Evolutionary conservation across 2,888 invertebrate genomes (phyloP).

Genomic region (Lochmaea crataegi): DNA sequence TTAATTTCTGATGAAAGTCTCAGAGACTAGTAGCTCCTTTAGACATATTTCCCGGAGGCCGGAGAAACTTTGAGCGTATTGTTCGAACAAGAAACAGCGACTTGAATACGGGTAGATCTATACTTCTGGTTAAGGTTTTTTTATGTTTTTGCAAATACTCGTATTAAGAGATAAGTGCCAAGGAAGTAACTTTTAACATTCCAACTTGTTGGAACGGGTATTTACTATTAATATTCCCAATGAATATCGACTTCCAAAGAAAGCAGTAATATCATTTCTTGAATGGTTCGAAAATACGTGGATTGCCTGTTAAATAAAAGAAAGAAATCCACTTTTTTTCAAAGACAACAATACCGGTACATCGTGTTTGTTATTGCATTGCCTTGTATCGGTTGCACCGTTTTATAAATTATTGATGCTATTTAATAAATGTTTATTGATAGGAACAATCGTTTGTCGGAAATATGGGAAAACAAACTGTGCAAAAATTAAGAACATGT

Average conservation of each 20-base stretch:
- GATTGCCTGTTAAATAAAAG: background rate
- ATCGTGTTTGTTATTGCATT: constrained; percentile 8
- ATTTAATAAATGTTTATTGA: background rate
- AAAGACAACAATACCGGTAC: constrained; percentile 6
- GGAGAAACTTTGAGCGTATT: too few relatives aligned
- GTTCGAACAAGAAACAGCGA: too few relatives aligned
- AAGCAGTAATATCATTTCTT: background rate
- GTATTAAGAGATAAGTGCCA: background rate
- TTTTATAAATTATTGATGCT: constrained; percentile 11
- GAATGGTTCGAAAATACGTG: constrained; percentile 11
- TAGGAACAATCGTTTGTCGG: background rate
- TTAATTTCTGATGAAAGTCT: too few relatives aligned
- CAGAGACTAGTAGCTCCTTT: too few relatives aligned
- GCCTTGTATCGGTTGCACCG: constrained; percentile 6
- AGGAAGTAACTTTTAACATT: background rate
- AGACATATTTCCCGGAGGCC: too few relatives aligned
- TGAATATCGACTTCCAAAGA: constrained; percentile 6
- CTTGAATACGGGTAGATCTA: too few relatives aligned
- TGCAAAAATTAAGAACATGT: background rate
- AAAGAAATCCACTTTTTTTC: constrained; percentile 1
- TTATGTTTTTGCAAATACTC: too few relatives aligned
- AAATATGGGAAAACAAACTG: background rate
- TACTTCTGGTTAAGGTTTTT: too few relatives aligned
- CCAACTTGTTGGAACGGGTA: background rate
- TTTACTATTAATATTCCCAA: constrained; percentile 8